A percentile compares a stretch with the other conserved stretches of the same genome.
Conservation (phyloP, 64 coral and sea anemone genomes). For the Stylophora pistillata region DNA sequence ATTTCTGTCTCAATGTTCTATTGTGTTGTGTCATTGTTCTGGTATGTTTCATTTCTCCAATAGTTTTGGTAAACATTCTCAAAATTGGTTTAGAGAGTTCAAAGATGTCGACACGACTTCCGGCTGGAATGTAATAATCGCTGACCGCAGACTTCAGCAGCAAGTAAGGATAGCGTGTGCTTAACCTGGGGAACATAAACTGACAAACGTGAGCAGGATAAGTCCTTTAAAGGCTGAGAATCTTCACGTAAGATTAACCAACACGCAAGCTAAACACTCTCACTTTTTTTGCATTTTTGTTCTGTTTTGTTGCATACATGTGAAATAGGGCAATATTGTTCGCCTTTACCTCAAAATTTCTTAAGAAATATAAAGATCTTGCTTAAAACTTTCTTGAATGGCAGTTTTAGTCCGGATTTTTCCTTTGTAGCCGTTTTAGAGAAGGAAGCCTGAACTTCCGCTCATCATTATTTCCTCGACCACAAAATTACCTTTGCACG, state of each 20-base stretch:
- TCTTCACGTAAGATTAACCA: neutral
- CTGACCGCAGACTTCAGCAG: neutral
- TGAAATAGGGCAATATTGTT: neutral
- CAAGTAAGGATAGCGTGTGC: neutral
- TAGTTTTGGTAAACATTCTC: neutral
- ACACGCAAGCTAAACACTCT: neutral
- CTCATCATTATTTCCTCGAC: neutral
- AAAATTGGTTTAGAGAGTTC: neutral
- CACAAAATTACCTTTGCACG: neutral
- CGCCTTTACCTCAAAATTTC: neutral
- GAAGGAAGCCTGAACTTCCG: neutral
- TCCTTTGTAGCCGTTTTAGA: neutral
- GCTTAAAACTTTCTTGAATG: neutral
- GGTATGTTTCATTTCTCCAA: neutral
- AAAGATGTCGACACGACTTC: conserved; percentile 16
- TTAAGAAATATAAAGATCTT: no score
- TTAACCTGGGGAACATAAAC: neutral
- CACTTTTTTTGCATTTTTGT: neutral
- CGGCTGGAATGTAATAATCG: conserved; percentile 7
- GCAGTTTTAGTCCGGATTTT: neutral
- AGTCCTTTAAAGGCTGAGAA: neutral
- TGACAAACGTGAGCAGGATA: neutral
- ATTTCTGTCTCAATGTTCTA: conserved; percentile 6
- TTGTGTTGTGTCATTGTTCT: conserved; percentile 3
- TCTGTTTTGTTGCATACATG: no score